Evolutionary conservation across 2,797 vertebrate genomes (phyloP), one percentile per base, ranked within the genome.

Genomic region (Leontopithecus rosalia): DNA sequence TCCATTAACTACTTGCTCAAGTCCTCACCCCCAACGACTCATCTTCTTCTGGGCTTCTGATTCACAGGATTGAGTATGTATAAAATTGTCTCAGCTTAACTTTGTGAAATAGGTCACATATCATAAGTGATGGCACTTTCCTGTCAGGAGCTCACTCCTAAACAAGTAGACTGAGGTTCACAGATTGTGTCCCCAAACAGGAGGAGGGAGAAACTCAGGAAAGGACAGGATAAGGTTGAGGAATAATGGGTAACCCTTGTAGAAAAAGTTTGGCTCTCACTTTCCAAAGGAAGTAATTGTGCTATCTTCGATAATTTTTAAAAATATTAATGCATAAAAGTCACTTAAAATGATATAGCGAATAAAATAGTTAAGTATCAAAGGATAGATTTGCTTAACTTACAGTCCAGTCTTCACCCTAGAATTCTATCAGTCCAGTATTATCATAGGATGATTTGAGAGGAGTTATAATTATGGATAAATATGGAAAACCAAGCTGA

Each of bases 131-230:
- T 43, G 15, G 8, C 22, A 17, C 13, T 64, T 76, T 43, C 36
- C 86, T 41, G 2, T 28, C 36, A n/a, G 52, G 43, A 17, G 4
- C 4, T n/a, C 15, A 9, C 1, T 67, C 28, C 43, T 39, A 4
- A 11, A n/a, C 19, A 36, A 43, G 0, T 0, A 39, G 4, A 14
- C 28, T 46, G 33, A 36, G 67, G 48, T 41, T 73, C 20, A 10
- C 8, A 28, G 10, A 4, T 2, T 3, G 2, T 7, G 10, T 0
- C 6, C 12, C 28, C 14, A 9, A 46, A 12, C 6, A 22, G 4
- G 0, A 22, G 4, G 3, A 55, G 3, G 26, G 70, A 22, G 3
- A 1, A 2, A 76, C 5, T 48, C 26, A 5, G 3, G 39, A 67
- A 36, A 86, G n/a, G 1, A 46, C 1, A 17, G 1, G 36, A 33